Conservation (phyloP, 2,888 invertebrate species). For the Anarsia innoxiella region DNA sequence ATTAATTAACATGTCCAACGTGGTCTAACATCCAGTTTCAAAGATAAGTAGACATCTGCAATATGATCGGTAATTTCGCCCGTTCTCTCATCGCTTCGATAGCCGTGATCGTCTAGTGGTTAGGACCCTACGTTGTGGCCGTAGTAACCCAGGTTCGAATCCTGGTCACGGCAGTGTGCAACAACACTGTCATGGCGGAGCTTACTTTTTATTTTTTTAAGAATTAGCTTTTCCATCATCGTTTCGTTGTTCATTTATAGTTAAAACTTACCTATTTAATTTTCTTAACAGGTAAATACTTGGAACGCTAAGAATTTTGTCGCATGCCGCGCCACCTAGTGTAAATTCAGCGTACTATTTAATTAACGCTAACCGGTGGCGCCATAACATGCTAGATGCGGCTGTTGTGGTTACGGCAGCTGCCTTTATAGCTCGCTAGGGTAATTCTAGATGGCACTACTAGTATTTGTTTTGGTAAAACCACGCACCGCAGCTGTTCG, state of each 20-base stretch:
- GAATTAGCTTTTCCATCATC: constrained; percentile 1
- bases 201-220: constrained; percentile 22
- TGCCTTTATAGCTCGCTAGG: not conserved
- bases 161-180: constrained; percentile 61
- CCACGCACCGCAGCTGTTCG: constrained; percentile 71
- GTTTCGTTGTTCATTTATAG: too few species aligned
- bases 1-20: too few species aligned
- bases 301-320: too few species aligned
- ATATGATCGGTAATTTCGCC: not conserved
- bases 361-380: too few species aligned
- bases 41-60: too few species aligned
- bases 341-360: too few species aligned
- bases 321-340: constrained; percentile 4
- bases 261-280: too few species aligned
- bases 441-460: constrained; percentile 52
- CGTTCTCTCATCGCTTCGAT: constrained; percentile 18
- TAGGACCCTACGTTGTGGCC: constrained; percentile 86
- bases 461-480: constrained; percentile 68
- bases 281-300: too few species aligned
- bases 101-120: constrained; percentile 79
- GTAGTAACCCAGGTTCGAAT: constrained; percentile 85
- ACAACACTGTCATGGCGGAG: constrained; percentile 53
- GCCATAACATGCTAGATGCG: too few species aligned
- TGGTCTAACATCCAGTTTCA: too few species aligned
- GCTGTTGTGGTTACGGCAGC: not conserved